These are phyloP conservation scores for Sphenodon punctatus DNA, from an alignment of 2,797 vertebrate genomes.

Conservation along the genomic window DNA sequence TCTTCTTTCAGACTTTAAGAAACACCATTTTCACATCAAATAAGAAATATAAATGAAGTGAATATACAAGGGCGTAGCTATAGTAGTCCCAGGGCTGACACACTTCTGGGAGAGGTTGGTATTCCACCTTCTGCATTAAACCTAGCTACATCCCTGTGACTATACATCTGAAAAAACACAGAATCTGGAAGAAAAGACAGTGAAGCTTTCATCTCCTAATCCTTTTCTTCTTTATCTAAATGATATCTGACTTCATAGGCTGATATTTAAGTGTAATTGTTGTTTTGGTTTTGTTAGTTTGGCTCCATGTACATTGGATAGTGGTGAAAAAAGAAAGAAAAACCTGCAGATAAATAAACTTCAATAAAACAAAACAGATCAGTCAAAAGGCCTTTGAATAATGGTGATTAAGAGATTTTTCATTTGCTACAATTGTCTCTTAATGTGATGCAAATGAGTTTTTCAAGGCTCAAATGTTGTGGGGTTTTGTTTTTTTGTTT, in stretches of 20 bases:
- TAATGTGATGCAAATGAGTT: not conserved
- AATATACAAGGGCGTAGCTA: no score
- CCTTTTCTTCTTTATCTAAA: not conserved
- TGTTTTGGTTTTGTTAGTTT: not conserved
- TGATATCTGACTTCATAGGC: not conserved
- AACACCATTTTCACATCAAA: no score
- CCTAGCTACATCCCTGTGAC: no score
- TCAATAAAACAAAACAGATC: not conserved
- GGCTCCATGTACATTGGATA: not conserved
- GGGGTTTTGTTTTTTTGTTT: no score
- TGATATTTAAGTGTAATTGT: not conserved
- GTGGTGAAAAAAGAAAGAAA: not conserved
- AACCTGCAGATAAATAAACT: not conserved
- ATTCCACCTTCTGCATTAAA: no score
- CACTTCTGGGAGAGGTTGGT: no score
- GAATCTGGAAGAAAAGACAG: not conserved
- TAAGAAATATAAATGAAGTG: no score
- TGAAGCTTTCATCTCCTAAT: not conserved
- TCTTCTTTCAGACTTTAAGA: no score
- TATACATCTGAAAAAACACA: not conserved
- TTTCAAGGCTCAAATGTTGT: not conserved
- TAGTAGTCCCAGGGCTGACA: no score
- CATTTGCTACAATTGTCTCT: not conserved
- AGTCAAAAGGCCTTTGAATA: not conserved
- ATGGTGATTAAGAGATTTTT: not conserved